Conservation (phyloP, 2,797 vertebrate species). For the Synaphobranchus kaupii region DNA sequence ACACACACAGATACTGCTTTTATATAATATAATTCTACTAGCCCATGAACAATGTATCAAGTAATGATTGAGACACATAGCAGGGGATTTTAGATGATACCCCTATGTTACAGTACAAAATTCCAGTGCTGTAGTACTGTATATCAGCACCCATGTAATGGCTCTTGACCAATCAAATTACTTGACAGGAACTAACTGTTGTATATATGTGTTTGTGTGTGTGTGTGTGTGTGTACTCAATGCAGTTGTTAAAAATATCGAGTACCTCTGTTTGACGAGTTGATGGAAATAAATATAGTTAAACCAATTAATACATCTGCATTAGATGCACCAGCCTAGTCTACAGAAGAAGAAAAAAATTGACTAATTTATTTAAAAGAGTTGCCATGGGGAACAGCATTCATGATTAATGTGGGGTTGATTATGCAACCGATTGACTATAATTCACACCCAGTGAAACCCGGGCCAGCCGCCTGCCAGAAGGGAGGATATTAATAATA, state of each 20-base stretch:
- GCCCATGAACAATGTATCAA: too few species aligned
- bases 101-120: too few species aligned
- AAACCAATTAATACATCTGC: constrained; percentile 51
- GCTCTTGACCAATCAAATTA: too few species aligned
- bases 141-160: too few species aligned
- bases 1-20: not conserved
- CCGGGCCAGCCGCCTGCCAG: constrained; percentile 52
- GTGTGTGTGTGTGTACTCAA: not conserved
- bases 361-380: constrained; percentile 71
- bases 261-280: constrained; percentile 31
- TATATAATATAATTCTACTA: too few species aligned
- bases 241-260: constrained; percentile 29
- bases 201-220: not conserved
- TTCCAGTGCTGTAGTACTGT: too few species aligned
- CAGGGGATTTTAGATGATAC: too few species aligned
- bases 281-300: constrained; percentile 36
- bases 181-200: too few species aligned
- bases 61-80: too few species aligned
- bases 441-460: constrained; percentile 71
- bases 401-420: constrained; percentile 73
- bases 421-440: constrained; percentile 74
- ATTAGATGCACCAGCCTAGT: constrained; percentile 43
- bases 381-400: constrained; percentile 71
- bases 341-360: constrained; percentile 47
- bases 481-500: constrained; percentile 49